Evolutionary conservation across 2,113 vertebrate genomes (phyloP).

Genomic region (Sylvietta virens): DNA sequence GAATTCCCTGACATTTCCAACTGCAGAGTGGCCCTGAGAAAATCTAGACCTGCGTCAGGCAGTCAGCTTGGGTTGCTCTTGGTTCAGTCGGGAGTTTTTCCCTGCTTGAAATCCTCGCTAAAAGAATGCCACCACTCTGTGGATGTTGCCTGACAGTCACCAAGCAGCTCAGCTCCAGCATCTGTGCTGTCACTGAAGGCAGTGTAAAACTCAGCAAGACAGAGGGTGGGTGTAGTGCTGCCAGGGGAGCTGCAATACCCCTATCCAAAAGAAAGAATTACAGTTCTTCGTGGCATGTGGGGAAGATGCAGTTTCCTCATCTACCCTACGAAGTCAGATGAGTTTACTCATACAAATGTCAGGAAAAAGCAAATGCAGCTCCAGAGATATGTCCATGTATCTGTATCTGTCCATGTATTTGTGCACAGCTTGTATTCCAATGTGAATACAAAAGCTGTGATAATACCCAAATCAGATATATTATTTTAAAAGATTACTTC

Average conservation of each 20-base stretch:
- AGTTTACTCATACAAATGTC: background rate
- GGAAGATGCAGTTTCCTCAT: background rate
- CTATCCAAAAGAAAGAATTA: background rate
- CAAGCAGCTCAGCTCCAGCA: background rate
- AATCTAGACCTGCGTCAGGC: background rate
- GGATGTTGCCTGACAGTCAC: background rate
- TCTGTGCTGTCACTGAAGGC: background rate
- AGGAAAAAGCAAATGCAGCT: background rate
- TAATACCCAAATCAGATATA: background rate
- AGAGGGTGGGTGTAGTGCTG: background rate
- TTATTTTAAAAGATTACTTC: background rate
- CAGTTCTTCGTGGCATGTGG: background rate
- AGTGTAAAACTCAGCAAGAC: background rate
- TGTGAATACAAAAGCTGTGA: background rate
- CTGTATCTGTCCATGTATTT: too few relatives aligned
- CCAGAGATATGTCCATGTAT: background rate
- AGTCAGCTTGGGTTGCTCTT: background rate
- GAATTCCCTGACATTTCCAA: background rate
- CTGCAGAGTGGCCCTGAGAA: background rate
- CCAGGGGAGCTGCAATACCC: background rate
- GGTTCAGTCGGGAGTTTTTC: background rate
- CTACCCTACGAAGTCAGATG: background rate
- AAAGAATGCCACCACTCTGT: background rate
- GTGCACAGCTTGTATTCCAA: background rate
- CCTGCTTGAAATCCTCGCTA: background rate